Conservation (phyloP, 2,113 vertebrate genomes). For the Solea senegalensis region DNA sequence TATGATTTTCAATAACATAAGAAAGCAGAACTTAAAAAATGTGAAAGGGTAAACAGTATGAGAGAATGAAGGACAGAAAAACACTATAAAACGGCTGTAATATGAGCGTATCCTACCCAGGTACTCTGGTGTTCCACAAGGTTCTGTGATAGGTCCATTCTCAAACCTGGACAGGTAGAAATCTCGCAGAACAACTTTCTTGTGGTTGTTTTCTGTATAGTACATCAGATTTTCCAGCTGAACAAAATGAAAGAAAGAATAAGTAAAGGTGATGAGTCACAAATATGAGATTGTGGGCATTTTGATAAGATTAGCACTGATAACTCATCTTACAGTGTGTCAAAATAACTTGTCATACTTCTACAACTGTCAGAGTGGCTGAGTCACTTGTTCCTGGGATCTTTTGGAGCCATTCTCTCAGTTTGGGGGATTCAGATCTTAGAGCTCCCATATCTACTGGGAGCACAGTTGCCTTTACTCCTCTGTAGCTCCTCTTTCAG, state of each 20-base stretch:
- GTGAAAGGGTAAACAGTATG: background rate
- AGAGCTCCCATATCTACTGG: too few relatives aligned
- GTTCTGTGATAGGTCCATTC: conserved; percentile 86
- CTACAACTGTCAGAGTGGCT: background rate
- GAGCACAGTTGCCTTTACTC: too few relatives aligned
- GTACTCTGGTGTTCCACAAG: conserved; percentile 88
- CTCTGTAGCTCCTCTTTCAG: too few relatives aligned
- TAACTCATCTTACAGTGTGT: background rate
- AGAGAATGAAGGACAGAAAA: background rate
- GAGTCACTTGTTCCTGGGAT: too few relatives aligned
- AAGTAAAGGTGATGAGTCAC: background rate
- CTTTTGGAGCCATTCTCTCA: too few relatives aligned
- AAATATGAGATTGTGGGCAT: background rate
- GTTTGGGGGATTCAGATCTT: too few relatives aligned
- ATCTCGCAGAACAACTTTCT: conserved; percentile 87
- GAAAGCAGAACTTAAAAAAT: conserved; percentile 3
- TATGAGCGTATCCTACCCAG: conserved; percentile 72
- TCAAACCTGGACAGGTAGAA: conserved; percentile 88
- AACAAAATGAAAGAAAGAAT: conserved; percentile 10
- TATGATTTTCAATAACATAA: conserved; percentile 23
- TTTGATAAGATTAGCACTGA: background rate
- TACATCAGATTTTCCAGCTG: conserved; percentile 90
- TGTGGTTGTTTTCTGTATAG: conserved; percentile 87
- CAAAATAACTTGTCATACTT: background rate
- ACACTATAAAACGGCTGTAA: background rate